phyloP scores from a whole-genome alignment of 1,140 invertebrate species.

The Dysdera silvatica region DNA sequence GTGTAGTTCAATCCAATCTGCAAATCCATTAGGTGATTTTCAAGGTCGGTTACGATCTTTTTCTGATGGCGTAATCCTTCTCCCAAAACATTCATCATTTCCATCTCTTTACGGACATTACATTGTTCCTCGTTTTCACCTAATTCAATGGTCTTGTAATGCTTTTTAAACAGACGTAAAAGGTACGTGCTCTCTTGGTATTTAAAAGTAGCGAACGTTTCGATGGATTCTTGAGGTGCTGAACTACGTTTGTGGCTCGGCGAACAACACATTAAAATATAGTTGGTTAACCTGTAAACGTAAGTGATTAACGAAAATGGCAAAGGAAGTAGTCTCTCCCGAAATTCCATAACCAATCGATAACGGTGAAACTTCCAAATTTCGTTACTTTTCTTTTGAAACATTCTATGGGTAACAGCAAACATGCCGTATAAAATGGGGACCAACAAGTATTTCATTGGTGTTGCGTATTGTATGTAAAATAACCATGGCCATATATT shows the following conservation, averaged over 20 bases:
- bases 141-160: too few relatives aligned
- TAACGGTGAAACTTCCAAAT: slow-evolving; percentile 47
- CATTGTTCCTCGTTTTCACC: background rate
- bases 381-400: slow-evolving; percentile 38
- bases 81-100: background rate
- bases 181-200: too few relatives aligned
- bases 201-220: too few relatives aligned
- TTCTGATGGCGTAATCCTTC: background rate
- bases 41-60: background rate
- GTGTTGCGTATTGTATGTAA: slow-evolving; percentile 43
- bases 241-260: too few relatives aligned
- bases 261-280: too few relatives aligned
- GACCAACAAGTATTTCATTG: slow-evolving; percentile 43
- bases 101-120: background rate
- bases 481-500: slow-evolving; percentile 41
- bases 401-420: slow-evolving; percentile 39
- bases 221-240: too few relatives aligned
- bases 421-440: slow-evolving; percentile 46
- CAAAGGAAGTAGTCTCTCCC: slow-evolving; percentile 34
- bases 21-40: background rate
- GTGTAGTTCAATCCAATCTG: slow-evolving; percentile 2
- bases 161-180: too few relatives aligned
- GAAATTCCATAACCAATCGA: slow-evolving; percentile 42
- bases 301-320: too few relatives aligned
- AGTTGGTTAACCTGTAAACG: slow-evolving; percentile 30